Percentiles rank a stretch among this genome's conserved stretches.
These are phyloP conservation scores for Vanacampus margaritifer DNA, from an alignment of 2,113 vertebrate genomes.

Conservation along the genomic window DNA sequence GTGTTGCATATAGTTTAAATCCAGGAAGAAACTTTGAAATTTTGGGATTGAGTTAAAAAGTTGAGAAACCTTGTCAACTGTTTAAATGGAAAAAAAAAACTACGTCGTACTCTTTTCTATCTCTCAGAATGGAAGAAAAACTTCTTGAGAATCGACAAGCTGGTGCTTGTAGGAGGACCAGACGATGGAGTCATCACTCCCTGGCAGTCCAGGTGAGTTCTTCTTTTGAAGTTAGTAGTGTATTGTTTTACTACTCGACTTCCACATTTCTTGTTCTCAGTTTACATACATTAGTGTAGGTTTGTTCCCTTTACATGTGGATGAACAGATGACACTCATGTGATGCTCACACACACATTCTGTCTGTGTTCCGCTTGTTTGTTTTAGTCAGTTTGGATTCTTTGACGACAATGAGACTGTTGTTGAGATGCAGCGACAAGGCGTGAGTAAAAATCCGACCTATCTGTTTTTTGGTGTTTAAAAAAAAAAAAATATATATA, in stretches of 20 bases:
- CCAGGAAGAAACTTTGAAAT: too few relatives aligned
- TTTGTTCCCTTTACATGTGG: neutral
- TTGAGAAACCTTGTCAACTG: too few relatives aligned
- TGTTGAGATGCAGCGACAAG: conserved; percentile 80
- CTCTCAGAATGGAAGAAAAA: conserved; percentile 83
- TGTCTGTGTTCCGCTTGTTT: conserved; percentile 2
- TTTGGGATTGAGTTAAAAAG: too few relatives aligned
- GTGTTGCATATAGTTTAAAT: too few relatives aligned
- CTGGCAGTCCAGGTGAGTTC: conserved; percentile 84
- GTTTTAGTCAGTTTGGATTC: conserved; percentile 86
- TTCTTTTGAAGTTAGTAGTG: neutral
- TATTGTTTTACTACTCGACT: neutral
- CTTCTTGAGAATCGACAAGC: conserved; percentile 80
- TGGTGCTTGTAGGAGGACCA: conserved; percentile 85
- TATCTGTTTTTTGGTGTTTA: too few relatives aligned
- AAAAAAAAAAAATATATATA: too few relatives aligned
- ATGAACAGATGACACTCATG: conserved; percentile 32
- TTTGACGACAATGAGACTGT: conserved; percentile 85
- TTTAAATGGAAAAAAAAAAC: neutral
- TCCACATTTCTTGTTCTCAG: neutral
- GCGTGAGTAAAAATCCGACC: conserved; percentile 67
- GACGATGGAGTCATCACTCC: conserved; percentile 90
- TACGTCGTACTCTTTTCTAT: conserved; percentile 5
- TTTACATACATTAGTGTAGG: neutral
- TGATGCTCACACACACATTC: conserved; percentile 21